Conservation (phyloP, 2,797 vertebrate species). For the Eupleurogrammus muticus region DNA sequence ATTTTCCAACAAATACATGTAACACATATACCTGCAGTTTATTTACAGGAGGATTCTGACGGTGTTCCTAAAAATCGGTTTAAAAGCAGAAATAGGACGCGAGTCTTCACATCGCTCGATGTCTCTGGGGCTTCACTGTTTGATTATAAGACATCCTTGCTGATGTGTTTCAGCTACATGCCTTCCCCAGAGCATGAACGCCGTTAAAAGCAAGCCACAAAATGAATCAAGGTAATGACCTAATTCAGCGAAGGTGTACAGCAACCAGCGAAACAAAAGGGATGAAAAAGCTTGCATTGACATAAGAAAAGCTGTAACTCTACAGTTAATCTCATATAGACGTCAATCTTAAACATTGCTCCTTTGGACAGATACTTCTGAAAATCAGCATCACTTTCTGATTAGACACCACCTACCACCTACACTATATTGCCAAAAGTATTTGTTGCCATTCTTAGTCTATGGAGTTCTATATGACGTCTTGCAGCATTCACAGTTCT, state of each 20-base stretch:
- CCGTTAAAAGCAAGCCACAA: not conserved
- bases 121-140: not conserved
- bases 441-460: too few species aligned
- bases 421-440: too few species aligned
- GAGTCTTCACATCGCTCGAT: not conserved
- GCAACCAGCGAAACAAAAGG: not conserved
- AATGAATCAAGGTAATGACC: not conserved
- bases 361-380: not conserved
- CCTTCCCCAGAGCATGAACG: not conserved
- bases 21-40: constrained; percentile 7
- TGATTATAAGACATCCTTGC: not conserved
- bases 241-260: not conserved
- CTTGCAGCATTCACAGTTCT: too few species aligned
- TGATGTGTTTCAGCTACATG: not conserved
- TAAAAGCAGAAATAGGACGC: not conserved
- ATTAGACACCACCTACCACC: too few species aligned
- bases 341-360: not conserved
- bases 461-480: too few species aligned
- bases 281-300: too few species aligned
- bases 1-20: not conserved
- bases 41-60: not conserved
- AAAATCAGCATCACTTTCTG: not conserved
- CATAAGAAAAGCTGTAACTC: not conserved
- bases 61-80: not conserved
- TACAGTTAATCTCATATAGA: not conserved